Conservation (phyloP, 2,113 vertebrate genomes). For the Girardinichthys multiradiatus region DNA sequence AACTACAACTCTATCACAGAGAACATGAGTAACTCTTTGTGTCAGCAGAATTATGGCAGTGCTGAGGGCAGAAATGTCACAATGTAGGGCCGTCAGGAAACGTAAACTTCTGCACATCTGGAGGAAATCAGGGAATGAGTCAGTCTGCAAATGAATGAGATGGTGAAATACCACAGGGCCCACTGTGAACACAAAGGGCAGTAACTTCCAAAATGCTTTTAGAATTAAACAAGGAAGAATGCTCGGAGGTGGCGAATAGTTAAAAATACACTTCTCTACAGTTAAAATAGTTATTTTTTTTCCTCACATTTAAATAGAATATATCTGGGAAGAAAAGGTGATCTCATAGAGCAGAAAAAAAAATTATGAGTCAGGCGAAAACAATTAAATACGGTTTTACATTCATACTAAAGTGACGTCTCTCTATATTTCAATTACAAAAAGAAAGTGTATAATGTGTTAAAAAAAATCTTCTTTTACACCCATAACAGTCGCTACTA, state of each 20-base stretch:
- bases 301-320: too few relatives aligned
- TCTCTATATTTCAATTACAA: too few relatives aligned
- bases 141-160: slow-evolving; percentile 72
- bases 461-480: background rate
- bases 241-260: background rate
- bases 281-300: too few relatives aligned
- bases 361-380: background rate
- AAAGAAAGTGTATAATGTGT: too few relatives aligned
- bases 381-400: background rate
- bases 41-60: slow-evolving; percentile 60
- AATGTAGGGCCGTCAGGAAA: slow-evolving; percentile 71
- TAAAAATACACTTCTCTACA: background rate
- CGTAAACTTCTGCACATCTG: slow-evolving; percentile 75
- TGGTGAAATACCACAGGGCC: slow-evolving; percentile 71
- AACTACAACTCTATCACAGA: background rate
- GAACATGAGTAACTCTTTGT: slow-evolving; percentile 31
- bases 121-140: slow-evolving; percentile 79
- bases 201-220: slow-evolving; percentile 16
- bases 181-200: slow-evolving; percentile 49
- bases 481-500: background rate
- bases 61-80: slow-evolving; percentile 65
- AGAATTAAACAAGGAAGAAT: background rate
- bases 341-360: background rate
- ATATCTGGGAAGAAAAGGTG: too few relatives aligned
- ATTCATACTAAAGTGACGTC: too few relatives aligned